Evolutionary conservation across 2,797 vertebrate species (phyloP).

Genomic region (Anguilla megastoma): DNA sequence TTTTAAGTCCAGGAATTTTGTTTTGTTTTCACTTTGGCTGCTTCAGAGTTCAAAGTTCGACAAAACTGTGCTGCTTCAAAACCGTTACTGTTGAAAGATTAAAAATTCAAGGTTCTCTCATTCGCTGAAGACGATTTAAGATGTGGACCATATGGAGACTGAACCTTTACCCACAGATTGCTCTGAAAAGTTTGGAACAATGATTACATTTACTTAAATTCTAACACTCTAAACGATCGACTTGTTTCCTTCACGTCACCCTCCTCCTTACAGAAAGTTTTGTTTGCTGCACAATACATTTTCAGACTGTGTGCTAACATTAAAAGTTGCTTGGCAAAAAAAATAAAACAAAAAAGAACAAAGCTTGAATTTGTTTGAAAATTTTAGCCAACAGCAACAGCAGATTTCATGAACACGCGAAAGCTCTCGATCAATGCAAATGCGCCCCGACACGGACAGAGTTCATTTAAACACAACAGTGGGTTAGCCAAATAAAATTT

Average conservation of each 20-base stretch:
- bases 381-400: not conserved
- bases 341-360: too few relatives aligned
- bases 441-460: not conserved
- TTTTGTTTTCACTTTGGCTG: not conserved
- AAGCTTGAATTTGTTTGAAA: too few relatives aligned
- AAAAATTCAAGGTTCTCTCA: not conserved
- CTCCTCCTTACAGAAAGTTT: not conserved
- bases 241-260: not conserved
- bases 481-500: slow-evolving; percentile 76
- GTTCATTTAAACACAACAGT: not conserved
- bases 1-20: not conserved
- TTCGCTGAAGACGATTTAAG: not conserved
- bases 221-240: not conserved
- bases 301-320: not conserved
- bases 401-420: not conserved
- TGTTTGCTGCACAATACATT: not conserved
- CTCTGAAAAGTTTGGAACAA: not conserved
- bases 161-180: not conserved
- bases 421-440: not conserved
- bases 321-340: not conserved
- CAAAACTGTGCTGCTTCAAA: not conserved
- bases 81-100: not conserved
- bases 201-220: not conserved
- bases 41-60: not conserved
- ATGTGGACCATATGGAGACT: not conserved